phyloP scores from a whole-genome alignment of 1,140 invertebrate species.

The Drosophila arizonae region DNA sequence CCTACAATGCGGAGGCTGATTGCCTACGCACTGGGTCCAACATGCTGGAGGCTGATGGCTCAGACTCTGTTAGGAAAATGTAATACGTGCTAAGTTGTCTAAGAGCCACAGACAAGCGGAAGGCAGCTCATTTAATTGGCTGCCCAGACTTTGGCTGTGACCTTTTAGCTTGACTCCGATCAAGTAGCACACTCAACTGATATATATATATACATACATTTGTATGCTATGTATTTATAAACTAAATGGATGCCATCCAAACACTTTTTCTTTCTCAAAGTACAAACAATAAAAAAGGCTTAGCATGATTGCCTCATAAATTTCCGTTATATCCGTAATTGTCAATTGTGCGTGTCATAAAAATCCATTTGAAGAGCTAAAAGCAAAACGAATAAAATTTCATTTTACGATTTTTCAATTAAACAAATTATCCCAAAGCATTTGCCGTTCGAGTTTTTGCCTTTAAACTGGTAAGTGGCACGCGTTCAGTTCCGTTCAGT shows the following conservation, averaged over 20 bases:
- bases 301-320: constrained; percentile 60
- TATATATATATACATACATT: neutral
- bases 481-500: constrained; percentile 46
- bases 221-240: neutral
- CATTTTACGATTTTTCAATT: constrained; percentile 80
- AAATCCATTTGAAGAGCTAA: constrained; percentile 57
- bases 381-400: constrained; percentile 43
- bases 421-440: constrained; percentile 73
- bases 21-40: constrained; percentile 54
- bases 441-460: constrained; percentile 32
- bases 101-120: constrained; percentile 38
- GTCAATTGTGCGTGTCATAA: constrained; percentile 74
- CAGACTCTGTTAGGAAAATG: constrained; percentile 31
- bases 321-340: constrained; percentile 69
- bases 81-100: constrained; percentile 62
- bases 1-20: constrained; percentile 54
- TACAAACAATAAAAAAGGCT: constrained; percentile 47
- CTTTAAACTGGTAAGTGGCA: constrained; percentile 64
- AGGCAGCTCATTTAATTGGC: constrained; percentile 62
- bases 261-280: constrained; percentile 22
- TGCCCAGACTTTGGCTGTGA: constrained; percentile 5
- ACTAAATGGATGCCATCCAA: neutral
- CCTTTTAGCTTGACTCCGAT: constrained; percentile 4
- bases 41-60: constrained; percentile 1
- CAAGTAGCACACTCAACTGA: neutral